Percentiles rank a stretch among this genome's conserved stretches.
Evolutionary conservation across 2,113 vertebrate species (phyloP).

Genomic region (Grammomys surdaster): DNA sequence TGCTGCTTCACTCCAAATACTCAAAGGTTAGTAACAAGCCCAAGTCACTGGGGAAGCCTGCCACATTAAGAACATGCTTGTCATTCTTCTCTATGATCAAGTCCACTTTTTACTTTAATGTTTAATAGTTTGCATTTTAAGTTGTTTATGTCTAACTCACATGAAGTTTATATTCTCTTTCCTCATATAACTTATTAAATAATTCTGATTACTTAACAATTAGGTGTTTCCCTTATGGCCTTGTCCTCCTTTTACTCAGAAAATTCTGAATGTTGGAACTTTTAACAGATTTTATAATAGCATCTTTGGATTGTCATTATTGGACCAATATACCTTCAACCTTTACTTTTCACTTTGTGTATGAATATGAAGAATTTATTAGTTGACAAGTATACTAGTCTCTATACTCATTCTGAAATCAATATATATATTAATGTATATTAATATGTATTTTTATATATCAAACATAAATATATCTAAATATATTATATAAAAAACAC

Average conservation of each 20-base stretch:
- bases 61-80: background rate
- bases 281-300: background rate
- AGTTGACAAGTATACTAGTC: background rate
- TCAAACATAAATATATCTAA: too few relatives aligned
- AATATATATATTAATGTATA: too few relatives aligned
- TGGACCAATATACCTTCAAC: background rate
- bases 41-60: background rate
- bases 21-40: background rate
- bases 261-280: background rate
- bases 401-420: background rate
- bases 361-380: background rate
- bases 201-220: background rate
- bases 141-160: background rate
- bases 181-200: background rate
- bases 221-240: background rate
- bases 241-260: background rate
- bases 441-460: too few relatives aligned
- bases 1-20: background rate
- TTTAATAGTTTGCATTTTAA: background rate
- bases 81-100: background rate
- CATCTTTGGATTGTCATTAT: too few relatives aligned
- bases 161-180: background rate
- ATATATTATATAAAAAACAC: too few relatives aligned
- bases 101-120: background rate
- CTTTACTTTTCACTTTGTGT: background rate